These are phyloP conservation scores for Megalonaias nervosa DNA, from an alignment of 1,140 invertebrate genomes.

Conservation along the genomic window DNA sequence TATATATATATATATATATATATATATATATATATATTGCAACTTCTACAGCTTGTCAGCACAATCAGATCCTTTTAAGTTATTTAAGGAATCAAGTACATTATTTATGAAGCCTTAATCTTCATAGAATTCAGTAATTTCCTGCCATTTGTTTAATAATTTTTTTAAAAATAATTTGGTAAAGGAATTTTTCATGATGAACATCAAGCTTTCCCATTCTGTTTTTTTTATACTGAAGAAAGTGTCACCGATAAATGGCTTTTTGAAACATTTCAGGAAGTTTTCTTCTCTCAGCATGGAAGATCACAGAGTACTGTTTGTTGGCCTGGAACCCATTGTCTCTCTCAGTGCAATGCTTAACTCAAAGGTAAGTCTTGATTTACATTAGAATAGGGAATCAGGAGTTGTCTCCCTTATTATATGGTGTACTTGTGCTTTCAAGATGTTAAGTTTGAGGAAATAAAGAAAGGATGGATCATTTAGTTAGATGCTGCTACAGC, in stretches of 20 bases:
- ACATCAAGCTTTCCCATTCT: not conserved
- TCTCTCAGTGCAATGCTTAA: slow-evolving; percentile 71
- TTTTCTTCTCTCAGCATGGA: slow-evolving; percentile 70
- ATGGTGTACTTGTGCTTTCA: too few species aligned
- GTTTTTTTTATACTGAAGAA: not conserved
- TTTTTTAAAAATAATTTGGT: not conserved
- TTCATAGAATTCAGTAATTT: not conserved
- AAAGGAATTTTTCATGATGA: not conserved
- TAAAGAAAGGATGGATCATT: too few species aligned
- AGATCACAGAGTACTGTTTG: slow-evolving; percentile 73
- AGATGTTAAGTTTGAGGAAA: too few species aligned
- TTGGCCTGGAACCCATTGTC: slow-evolving; percentile 73
- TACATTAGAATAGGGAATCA: not conserved
- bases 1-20: too few species aligned
- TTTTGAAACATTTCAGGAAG: slow-evolving; percentile 55
- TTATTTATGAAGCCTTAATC: too few species aligned
- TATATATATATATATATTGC: too few species aligned
- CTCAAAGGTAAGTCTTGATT: slow-evolving; percentile 69
- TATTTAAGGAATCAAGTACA: too few species aligned
- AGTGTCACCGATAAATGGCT: not conserved
- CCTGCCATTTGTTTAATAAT: not conserved
- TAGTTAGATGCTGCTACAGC: too few species aligned
- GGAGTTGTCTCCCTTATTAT: not conserved
- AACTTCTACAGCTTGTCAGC: too few species aligned
- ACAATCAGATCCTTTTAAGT: too few species aligned